Evolutionary conservation across 1,140 invertebrate genomes (phyloP), one percentile per base, ranked within the genome.

Genomic region (Drosophila pseudoananassae): DNA sequence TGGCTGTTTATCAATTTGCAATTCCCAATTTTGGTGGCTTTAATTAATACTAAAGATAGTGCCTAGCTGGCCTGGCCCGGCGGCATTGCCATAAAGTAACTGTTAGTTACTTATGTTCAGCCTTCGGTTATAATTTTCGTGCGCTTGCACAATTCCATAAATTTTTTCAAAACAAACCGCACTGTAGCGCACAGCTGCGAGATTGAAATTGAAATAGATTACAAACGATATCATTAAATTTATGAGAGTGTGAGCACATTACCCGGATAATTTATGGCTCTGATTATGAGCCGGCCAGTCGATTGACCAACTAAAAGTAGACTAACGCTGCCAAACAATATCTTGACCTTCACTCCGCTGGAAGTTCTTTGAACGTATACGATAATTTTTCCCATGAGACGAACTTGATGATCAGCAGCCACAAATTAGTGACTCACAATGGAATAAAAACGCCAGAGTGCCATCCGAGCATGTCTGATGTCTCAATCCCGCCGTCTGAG

Each of bases 11-110:
- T 85, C 82, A 85, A 87, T 85, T 85, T 87, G 82, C 68, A 78
- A 82, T 85, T 85, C 76, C 81, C 81, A 66, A 68, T 87, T 85
- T 87, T 60, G 81, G 76, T 54, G 52, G 40, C 85, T 85, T 85
- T 85, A 85, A 85, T 85, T 85, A 85, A 85, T 75, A 87, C 82
- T 82, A 75, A 77, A 85, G 81, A 81, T 85, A 85, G 81, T 78
- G 82, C 45, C 61, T 43, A 38, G 17, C 33, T 20, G 8, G 55
- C 9, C 33, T 3, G 15, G 14, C 14, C 14, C 29, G 23, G 23
- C 53, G 31, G 59, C 55, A 27, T 50, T 50, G 14, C 43, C 43
- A 46, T 46, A 46, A 46, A 20, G 43, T 46, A 46, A 47, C 69
- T 61, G 71, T 70, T 75, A 61, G 53, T 76, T 82, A 77, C 68